Evolutionary conservation across 2,888 invertebrate genomes (phyloP).

Genomic region (Pegoplata infirma): DNA sequence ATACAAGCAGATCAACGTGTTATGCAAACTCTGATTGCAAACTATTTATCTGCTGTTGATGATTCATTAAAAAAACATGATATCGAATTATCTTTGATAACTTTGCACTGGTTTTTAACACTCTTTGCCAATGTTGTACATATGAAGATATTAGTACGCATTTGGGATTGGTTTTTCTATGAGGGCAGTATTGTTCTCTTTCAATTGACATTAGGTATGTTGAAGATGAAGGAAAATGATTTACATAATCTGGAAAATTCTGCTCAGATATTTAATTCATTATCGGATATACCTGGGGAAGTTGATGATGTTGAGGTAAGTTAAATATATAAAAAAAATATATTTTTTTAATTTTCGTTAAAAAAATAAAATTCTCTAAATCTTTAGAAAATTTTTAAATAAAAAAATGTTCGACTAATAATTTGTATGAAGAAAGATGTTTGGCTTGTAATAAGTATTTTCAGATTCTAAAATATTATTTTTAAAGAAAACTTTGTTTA

Average conservation of each 20-base stretch:
- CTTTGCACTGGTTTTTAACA: slow-evolving; percentile 98
- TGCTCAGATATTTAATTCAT: slow-evolving; percentile 97
- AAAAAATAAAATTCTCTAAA: background rate
- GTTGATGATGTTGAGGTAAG: slow-evolving; percentile 88
- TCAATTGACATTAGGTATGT: slow-evolving; percentile 95
- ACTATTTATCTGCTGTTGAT: slow-evolving; percentile 93
- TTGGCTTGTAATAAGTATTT: no score
- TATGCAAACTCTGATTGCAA: slow-evolving; percentile 92
- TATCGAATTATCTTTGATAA: slow-evolving; percentile 95
- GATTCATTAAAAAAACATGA: slow-evolving; percentile 95
- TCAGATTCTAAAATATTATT: no score
- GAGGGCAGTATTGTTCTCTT: slow-evolving; percentile 97
- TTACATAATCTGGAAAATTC: slow-evolving; percentile 94
- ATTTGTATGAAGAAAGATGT: no score
- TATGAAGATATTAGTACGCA: slow-evolving; percentile 92
- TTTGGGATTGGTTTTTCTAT: slow-evolving; percentile 98
- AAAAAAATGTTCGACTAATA: no score
- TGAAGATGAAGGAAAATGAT: slow-evolving; percentile 91
- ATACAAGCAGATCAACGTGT: slow-evolving; percentile 98
- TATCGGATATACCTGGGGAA: slow-evolving; percentile 96
- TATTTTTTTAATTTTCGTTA: no score
- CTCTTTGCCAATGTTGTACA: slow-evolving; percentile 97
- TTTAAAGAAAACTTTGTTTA: no score
- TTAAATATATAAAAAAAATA: slow-evolving; percentile 2
- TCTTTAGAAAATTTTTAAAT: background rate